phyloP scores from a whole-genome alignment of 2,888 invertebrate species.

The Polylopha cassiicola region DNA sequence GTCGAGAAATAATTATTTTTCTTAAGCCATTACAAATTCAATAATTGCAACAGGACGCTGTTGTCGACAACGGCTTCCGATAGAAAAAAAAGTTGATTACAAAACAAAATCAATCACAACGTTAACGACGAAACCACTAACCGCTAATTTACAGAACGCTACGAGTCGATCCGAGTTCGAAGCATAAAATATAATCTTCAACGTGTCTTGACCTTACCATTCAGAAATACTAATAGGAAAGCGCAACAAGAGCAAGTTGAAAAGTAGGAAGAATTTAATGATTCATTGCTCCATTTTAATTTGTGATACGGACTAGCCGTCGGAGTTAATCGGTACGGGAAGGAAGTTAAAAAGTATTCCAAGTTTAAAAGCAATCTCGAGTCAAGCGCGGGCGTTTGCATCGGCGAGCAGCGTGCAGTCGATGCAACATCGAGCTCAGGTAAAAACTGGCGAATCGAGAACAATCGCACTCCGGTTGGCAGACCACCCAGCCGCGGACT shows the following conservation, averaged over 20 bases:
- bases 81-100: conserved; percentile 22
- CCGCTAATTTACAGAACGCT: conserved; percentile 32
- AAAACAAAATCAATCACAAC: conserved; percentile 28
- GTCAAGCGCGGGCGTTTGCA: conserved; percentile 29
- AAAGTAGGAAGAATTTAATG: conserved; percentile 31
- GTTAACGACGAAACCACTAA: conserved; percentile 28
- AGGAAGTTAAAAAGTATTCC: conserved; percentile 37
- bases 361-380: conserved; percentile 33
- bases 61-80: neutral
- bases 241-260: conserved; percentile 7
- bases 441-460: conserved; percentile 41
- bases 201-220: conserved; percentile 9
- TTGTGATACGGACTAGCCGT: conserved; percentile 29
- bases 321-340: conserved; percentile 32
- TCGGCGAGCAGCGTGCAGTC: conserved; percentile 6
- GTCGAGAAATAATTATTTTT: too few species aligned
- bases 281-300: conserved; percentile 39
- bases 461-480: conserved; percentile 34
- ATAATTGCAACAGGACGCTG: too few species aligned
- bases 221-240: conserved; percentile 3
- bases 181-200: conserved; percentile 16
- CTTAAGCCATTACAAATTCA: too few species aligned
- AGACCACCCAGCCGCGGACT: conserved; percentile 37
- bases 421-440: conserved; percentile 25
- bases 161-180: conserved; percentile 20